These are phyloP conservation scores for Lymantria dispar DNA, from an alignment of 2,888 invertebrate species.

Conservation along the genomic window DNA sequence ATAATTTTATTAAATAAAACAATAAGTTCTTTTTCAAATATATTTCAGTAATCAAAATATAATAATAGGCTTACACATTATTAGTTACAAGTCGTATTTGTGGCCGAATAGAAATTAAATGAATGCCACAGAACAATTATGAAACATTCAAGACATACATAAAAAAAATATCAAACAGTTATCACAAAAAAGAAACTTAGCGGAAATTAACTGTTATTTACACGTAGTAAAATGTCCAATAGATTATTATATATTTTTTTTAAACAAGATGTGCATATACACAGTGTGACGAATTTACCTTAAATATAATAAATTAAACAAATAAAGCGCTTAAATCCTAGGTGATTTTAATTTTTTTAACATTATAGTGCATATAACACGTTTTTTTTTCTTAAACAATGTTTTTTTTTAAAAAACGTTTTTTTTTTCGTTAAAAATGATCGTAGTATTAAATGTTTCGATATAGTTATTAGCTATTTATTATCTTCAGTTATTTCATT, in stretches of 20 bases:
- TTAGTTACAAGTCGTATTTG: conserved; percentile 79
- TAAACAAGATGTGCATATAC: conserved; percentile 71
- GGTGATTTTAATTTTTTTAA: conserved; percentile 58
- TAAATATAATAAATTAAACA: conserved; percentile 47
- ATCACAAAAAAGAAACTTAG: conserved; percentile 39
- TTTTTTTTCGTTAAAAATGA: conserved; percentile 29
- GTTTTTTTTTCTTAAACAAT: conserved; percentile 25
- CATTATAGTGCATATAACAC: conserved; percentile 57
- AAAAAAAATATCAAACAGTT: conserved; percentile 27
- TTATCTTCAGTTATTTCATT: conserved; percentile 65
- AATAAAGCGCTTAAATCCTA: conserved; percentile 42
- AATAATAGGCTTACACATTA: conserved; percentile 81
- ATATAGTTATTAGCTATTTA: conserved; percentile 63
- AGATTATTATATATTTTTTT: conserved; percentile 58
- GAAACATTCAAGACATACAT: conserved; percentile 30
- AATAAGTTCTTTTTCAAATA: conserved; percentile 67
- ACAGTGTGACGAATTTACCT: conserved; percentile 59
- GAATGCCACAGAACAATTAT: conserved; percentile 34
- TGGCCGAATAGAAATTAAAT: conserved; percentile 51
- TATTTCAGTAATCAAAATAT: conserved; percentile 83
- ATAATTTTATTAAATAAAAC: not conserved
- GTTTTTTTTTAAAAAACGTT: conserved; percentile 15
- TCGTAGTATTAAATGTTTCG: conserved; percentile 28
- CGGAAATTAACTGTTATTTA: conserved; percentile 46
- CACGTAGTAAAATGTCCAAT: conserved; percentile 57